Conservation (phyloP, 2,888 invertebrate species). For the Tiliacea citrago region DNA sequence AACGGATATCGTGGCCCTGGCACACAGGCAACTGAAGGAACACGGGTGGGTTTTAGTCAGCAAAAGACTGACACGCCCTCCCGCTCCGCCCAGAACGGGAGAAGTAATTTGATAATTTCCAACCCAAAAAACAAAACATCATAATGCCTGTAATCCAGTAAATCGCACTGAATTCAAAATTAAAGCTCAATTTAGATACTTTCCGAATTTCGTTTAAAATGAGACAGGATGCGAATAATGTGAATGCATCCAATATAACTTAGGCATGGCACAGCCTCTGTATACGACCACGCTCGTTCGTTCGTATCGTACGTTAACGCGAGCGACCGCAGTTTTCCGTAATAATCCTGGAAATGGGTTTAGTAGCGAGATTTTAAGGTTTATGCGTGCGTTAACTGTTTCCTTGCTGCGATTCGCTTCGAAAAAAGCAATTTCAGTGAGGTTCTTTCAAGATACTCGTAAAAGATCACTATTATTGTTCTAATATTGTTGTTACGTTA, state of each 20-base stretch:
- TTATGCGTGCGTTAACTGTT: slow-evolving; percentile 20
- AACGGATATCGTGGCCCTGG: no score
- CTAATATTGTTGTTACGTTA: neutral
- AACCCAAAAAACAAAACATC: no score
- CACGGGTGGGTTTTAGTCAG: no score
- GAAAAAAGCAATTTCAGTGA: slow-evolving; percentile 17
- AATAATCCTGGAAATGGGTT: slow-evolving; percentile 31
- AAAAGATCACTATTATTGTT: slow-evolving; percentile 11
- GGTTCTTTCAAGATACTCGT: slow-evolving; percentile 8
- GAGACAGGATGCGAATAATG: slow-evolving; percentile 23
- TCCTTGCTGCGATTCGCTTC: neutral
- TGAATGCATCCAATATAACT: slow-evolving; percentile 31
- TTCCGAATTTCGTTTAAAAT: slow-evolving; percentile 24
- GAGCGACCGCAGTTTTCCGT: slow-evolving; percentile 30
- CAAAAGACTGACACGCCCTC: no score
- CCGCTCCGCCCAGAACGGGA: no score
- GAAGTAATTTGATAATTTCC: no score
- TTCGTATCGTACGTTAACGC: slow-evolving; percentile 23
- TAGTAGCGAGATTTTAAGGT: slow-evolving; percentile 26
- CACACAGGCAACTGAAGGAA: no score
- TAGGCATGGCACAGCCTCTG: slow-evolving; percentile 3
- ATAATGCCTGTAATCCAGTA: no score
- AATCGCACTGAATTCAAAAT: neutral
- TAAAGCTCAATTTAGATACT: slow-evolving; percentile 11
- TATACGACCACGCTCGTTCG: slow-evolving; percentile 2